Percentiles rank a stretch among this genome's conserved stretches.
phyloP scores from a whole-genome alignment of 2,888 invertebrate species.

The Aspidapion aeneum region DNA sequence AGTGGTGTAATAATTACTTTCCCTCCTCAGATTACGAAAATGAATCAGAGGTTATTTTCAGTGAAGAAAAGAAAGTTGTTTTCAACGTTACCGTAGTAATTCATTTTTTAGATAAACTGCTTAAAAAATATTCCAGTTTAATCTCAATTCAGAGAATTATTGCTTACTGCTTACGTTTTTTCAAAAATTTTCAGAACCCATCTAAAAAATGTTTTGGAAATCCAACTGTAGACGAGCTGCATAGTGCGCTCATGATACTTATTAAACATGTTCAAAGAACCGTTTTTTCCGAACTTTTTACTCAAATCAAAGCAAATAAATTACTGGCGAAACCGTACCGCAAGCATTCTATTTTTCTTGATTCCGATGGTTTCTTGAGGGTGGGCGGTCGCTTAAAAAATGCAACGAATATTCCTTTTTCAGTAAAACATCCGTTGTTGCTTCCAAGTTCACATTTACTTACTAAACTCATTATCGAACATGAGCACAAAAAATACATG shows the following conservation, averaged over 20 bases:
- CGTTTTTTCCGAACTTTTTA: background rate
- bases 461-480: background rate
- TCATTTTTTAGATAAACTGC: no score
- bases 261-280: background rate
- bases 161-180: no score
- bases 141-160: no score
- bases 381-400: background rate
- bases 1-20: background rate
- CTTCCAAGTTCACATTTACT: background rate
- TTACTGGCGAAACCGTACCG: background rate
- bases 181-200: no score
- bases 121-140: no score
- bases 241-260: background rate
- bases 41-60: slow-evolving; percentile 2
- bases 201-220: background rate
- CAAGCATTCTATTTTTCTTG: slow-evolving; percentile 1
- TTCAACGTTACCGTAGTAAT: no score
- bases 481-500: background rate
- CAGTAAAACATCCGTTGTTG: slow-evolving; percentile 8
- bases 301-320: no score
- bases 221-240: background rate
- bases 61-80: no score
- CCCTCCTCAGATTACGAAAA: background rate
- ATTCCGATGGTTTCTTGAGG: slow-evolving; percentile 8
- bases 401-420: background rate